A percentile compares a stretch with the other conserved stretches of the same genome.
Evolutionary conservation across 2,113 vertebrate species (phyloP).

Genomic region (Ctenomys sociabilis): DNA sequence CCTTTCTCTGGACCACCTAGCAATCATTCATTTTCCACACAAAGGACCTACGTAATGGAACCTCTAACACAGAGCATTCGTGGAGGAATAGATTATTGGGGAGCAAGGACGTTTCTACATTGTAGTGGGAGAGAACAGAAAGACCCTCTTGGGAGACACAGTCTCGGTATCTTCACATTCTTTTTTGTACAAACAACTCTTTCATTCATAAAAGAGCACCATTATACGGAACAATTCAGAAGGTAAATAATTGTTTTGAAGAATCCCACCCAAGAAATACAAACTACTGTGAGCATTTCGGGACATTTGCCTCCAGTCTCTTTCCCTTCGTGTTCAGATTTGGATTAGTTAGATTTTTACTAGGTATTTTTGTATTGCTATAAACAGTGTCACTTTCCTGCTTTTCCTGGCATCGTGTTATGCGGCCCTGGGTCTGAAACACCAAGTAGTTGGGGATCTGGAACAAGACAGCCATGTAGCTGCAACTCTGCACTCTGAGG

Average conservation of each 20-base stretch:
- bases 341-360: not conserved
- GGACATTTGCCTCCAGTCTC: not conserved
- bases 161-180: constrained; percentile 20
- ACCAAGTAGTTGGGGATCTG: not conserved
- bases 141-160: not conserved
- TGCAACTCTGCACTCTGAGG: not conserved
- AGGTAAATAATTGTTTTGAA: not conserved
- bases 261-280: not conserved
- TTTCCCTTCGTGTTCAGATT: not conserved
- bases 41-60: constrained; percentile 23
- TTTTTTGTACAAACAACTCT: constrained; percentile 11
- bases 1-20: not conserved
- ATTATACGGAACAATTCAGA: not conserved
- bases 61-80: constrained; percentile 7
- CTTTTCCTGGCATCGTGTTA: constrained; percentile 22
- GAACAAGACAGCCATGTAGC: not conserved
- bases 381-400: not conserved
- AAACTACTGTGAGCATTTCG: not conserved
- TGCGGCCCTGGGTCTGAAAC: not conserved
- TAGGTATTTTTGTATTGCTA: not conserved
- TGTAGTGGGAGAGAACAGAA: not conserved
- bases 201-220: not conserved
- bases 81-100: not conserved
- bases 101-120: not conserved
- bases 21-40: not conserved